A percentile compares a stretch with the other conserved stretches of the same genome.
phyloP scores from a whole-genome alignment of 2,113 vertebrate species.

The Gnathonemus echidnorhynchus region DNA sequence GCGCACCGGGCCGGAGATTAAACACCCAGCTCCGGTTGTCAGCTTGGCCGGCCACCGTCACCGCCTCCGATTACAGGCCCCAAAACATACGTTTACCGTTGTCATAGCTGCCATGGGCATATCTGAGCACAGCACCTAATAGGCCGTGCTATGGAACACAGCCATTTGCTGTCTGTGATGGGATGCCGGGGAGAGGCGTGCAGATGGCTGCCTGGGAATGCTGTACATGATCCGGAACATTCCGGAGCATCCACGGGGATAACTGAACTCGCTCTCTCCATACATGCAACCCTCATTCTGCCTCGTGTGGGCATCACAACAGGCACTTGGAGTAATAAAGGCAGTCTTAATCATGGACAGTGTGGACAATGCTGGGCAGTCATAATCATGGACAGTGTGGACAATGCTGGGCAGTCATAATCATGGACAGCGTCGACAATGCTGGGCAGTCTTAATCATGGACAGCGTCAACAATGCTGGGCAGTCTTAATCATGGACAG shows the following conservation, averaged over 20 bases:
- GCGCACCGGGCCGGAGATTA: background rate
- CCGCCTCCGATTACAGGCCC: background rate
- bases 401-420: background rate
- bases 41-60: background rate
- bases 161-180: background rate
- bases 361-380: background rate
- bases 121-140: background rate
- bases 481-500: too few relatives aligned
- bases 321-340: background rate
- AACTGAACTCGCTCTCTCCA: background rate
- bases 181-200: background rate
- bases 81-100: background rate
- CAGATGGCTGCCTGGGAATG: conserved; percentile 4
- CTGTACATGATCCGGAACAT: background rate
- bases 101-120: background rate
- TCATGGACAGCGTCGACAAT: background rate
- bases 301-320: background rate
- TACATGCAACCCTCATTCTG: background rate
- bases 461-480: too few relatives aligned
- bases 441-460: background rate
- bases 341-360: background rate
- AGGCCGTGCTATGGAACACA: background rate
- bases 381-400: background rate
- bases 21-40: background rate
- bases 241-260: background rate